Evolutionary conservation across 1,140 invertebrate genomes (phyloP).

Genomic region (Himalopsyche phryganea): DNA sequence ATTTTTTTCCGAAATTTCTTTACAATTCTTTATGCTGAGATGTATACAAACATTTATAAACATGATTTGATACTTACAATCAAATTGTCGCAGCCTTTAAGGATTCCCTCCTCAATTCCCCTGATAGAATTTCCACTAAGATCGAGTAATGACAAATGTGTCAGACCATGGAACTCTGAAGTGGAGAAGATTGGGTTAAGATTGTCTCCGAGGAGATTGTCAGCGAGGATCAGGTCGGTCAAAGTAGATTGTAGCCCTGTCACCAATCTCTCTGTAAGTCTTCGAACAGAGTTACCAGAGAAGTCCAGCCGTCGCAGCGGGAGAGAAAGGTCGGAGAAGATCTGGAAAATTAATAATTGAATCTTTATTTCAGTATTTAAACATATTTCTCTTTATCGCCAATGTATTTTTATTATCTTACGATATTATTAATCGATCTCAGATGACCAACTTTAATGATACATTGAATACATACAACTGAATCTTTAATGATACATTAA

Average conservation of each 20-base stretch:
- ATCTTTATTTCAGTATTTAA: too few relatives aligned
- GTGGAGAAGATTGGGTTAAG: slow-evolving; percentile 87
- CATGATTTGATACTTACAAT: slow-evolving; percentile 56
- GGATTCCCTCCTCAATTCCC: slow-evolving; percentile 77
- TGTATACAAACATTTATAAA: too few relatives aligned
- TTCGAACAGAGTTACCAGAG: slow-evolving; percentile 75
- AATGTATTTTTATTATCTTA: too few relatives aligned
- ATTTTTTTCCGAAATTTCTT: too few relatives aligned
- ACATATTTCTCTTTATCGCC: too few relatives aligned
- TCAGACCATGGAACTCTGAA: slow-evolving; percentile 74
- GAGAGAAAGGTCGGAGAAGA: slow-evolving; percentile 54
- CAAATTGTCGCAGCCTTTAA: slow-evolving; percentile 75
- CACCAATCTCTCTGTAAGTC: slow-evolving; percentile 73
- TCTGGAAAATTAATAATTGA: slow-evolving; percentile 42
- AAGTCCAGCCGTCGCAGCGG: slow-evolving; percentile 74
- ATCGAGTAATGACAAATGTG: slow-evolving; percentile 69
- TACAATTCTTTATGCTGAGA: too few relatives aligned
- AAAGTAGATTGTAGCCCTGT: slow-evolving; percentile 63
- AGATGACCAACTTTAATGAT: too few relatives aligned
- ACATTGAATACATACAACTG: too few relatives aligned
- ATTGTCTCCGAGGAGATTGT: slow-evolving; percentile 83
- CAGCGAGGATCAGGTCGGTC: slow-evolving; percentile 66
- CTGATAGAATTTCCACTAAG: slow-evolving; percentile 74
- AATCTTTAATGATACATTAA: too few relatives aligned
- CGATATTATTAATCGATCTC: too few relatives aligned